Percentiles rank a stretch among this genome's conserved stretches.
These are phyloP conservation scores for Leptopilina syphax DNA, from an alignment of 2,888 invertebrate species.

Conservation along the genomic window DNA sequence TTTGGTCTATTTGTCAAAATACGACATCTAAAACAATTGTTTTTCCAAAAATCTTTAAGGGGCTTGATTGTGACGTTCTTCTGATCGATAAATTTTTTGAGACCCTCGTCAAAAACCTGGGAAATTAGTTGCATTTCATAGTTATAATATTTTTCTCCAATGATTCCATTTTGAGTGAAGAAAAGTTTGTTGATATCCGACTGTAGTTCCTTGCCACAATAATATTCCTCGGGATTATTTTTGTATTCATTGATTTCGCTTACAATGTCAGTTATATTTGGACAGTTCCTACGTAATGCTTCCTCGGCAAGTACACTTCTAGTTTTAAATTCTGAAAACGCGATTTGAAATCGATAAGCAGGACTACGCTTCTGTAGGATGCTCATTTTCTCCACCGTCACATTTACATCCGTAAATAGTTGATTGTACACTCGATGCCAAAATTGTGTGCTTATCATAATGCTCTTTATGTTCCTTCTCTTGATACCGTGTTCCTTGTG, in stretches of 20 bases:
- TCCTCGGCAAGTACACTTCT: neutral
- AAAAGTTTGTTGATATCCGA: neutral
- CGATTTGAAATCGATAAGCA: neutral
- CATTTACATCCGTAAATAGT: neutral
- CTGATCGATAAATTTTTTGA: too few relatives aligned
- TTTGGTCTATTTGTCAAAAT: too few relatives aligned
- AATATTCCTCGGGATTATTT: neutral
- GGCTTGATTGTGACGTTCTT: neutral
- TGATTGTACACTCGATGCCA: neutral
- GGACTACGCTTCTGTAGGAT: neutral
- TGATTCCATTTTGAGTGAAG: neutral
- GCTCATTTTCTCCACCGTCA: neutral
- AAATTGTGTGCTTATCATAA: neutral
- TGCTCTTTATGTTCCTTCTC: neutral
- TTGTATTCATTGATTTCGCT: neutral
- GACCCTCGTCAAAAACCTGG: neutral
- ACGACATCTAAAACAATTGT: too few relatives aligned
- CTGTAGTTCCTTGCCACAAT: neutral
- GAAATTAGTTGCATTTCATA: neutral
- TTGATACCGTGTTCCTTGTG: neutral
- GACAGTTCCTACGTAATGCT: neutral
- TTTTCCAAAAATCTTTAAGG: neutral
- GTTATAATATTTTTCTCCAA: neutral
- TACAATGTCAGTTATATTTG: neutral
- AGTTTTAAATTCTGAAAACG: neutral